These are phyloP conservation scores for Charadrius vociferus DNA, from an alignment of 2,113 vertebrate species.

Conservation along the genomic window DNA sequence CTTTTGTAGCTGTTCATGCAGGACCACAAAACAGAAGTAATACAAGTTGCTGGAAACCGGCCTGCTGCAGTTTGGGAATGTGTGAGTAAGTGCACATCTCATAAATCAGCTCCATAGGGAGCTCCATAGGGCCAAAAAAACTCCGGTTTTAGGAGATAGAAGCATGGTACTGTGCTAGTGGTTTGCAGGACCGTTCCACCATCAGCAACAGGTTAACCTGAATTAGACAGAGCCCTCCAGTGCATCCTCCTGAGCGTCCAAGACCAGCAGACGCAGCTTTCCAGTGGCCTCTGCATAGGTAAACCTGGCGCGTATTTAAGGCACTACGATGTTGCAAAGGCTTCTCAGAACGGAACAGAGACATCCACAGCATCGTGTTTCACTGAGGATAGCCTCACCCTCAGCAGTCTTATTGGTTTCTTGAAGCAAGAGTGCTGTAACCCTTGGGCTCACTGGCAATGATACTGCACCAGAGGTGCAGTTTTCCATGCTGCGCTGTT, in stretches of 20 bases:
- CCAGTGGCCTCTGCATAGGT: accelerated
- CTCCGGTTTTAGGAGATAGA: too few species aligned
- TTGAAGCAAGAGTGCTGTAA: background rate
- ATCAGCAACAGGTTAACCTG: background rate
- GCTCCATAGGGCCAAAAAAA: accelerated
- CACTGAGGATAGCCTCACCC: background rate
- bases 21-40: background rate
- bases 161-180: too few species aligned
- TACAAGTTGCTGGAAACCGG: background rate
- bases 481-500: background rate
- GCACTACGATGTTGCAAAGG: accelerated
- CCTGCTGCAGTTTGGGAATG: background rate
- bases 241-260: accelerated
- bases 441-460: accelerated
- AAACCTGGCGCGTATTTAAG: accelerated
- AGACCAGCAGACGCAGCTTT: background rate
- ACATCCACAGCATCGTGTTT: accelerated
- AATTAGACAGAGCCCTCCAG: background rate
- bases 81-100: background rate
- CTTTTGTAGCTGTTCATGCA: background rate
- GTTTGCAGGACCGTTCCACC: background rate
- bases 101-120: background rate
- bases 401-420: accelerated
- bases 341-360: accelerated
- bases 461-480: accelerated